These are phyloP conservation scores for Amphiprion ocellaris DNA, from an alignment of 2,113 vertebrate species.

Conservation along the genomic window DNA sequence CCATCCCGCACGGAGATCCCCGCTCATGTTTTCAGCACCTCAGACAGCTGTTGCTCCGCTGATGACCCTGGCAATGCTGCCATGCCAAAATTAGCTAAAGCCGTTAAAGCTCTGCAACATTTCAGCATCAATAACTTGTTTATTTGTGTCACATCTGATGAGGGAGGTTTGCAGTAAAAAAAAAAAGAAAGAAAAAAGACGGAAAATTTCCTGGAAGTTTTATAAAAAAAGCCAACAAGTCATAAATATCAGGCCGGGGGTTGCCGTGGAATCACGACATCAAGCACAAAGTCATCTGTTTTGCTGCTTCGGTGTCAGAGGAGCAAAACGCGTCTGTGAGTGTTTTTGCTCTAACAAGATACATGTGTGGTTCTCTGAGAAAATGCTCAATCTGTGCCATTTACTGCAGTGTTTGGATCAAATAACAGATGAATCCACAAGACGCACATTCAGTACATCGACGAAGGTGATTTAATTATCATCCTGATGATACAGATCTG, in stretches of 20 bases:
- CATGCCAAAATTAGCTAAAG: constrained; percentile 14
- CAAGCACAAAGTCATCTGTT: constrained; percentile 28
- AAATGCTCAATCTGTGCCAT: background rate
- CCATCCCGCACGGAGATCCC: constrained; percentile 26
- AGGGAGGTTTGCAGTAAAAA: background rate
- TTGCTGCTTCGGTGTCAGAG: constrained; percentile 35
- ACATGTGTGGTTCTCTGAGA: background rate
- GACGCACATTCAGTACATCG: background rate
- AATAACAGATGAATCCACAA: background rate
- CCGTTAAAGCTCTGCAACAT: constrained; percentile 4
- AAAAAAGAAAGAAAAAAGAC: background rate
- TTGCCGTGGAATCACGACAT: constrained; percentile 24
- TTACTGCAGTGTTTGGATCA: background rate
- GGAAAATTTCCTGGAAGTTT: constrained; percentile 4
- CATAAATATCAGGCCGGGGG: constrained; percentile 1
- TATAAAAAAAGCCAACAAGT: constrained; percentile 18
- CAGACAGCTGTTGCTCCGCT: constrained; percentile 40
- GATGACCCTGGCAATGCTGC: constrained; percentile 20
- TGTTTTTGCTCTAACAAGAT: constrained; percentile 37
- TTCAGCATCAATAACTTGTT: background rate
- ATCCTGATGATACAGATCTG: background rate
- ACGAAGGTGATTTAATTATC: constrained; percentile 18
- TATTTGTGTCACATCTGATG: background rate
- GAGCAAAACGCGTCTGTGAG: background rate
- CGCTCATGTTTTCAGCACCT: constrained; percentile 33